Conservation (phyloP, 2,797 vertebrate species). For the Notoglanidium macrostoma region DNA sequence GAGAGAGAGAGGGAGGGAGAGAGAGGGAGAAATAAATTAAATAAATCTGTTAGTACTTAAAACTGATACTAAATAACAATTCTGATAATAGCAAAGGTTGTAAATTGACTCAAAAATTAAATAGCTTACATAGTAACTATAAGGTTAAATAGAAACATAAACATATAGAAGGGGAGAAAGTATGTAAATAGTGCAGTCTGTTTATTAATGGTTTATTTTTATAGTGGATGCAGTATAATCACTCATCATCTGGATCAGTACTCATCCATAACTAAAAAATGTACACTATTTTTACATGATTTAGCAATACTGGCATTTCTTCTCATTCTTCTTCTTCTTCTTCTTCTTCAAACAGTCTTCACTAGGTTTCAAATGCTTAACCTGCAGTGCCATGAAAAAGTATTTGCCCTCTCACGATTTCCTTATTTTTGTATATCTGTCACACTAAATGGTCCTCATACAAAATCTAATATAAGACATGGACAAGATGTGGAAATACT, state of each 20-base stretch:
- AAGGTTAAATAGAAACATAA: background rate
- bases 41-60: slow-evolving; percentile 26
- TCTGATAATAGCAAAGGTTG: background rate
- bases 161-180: background rate
- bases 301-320: background rate
- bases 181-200: background rate
- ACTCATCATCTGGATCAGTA: background rate
- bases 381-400: background rate
- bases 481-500: background rate
- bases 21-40: slow-evolving; percentile 17
- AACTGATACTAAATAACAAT: background rate
- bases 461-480: background rate
- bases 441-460: background rate
- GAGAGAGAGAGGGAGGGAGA: slow-evolving; percentile 1
- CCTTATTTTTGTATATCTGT: background rate
- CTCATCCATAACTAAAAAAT: background rate
- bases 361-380: background rate
- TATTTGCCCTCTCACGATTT: background rate
- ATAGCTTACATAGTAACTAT: background rate
- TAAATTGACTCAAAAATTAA: slow-evolving; percentile 21
- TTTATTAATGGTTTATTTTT: background rate
- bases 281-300: background rate
- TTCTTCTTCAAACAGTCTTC: background rate
- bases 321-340: background rate
- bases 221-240: background rate